Evolutionary conservation across 2,113 vertebrate genomes (phyloP).

Genomic region (Phrynocephalus versicolor): DNA sequence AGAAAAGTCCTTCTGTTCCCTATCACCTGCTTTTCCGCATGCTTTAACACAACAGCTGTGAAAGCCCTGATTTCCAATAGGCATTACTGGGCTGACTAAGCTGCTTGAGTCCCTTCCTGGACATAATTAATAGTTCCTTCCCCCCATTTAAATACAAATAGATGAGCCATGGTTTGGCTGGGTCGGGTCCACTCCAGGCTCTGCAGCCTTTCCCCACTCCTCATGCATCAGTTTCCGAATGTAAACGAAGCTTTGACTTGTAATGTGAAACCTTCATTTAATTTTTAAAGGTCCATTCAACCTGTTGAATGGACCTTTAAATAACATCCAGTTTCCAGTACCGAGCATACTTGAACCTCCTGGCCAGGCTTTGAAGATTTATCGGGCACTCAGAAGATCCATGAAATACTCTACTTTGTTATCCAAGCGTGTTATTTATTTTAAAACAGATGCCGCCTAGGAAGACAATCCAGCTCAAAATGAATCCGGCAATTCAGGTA

Average conservation of each 20-base stretch:
- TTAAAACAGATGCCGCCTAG: conserved; percentile 1
- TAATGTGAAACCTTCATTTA: not conserved
- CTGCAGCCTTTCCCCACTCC: not conserved
- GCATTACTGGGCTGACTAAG: not conserved
- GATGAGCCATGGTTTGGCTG: not conserved
- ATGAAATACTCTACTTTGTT: not conserved
- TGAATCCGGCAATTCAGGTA: not conserved
- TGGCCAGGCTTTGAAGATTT: not conserved
- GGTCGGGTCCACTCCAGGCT: not conserved
- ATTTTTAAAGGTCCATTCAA: not conserved
- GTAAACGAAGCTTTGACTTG: not conserved
- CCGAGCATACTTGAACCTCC: not conserved
- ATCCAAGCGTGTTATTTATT: conserved; percentile 1
- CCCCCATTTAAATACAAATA: not conserved
- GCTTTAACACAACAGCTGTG: not conserved
- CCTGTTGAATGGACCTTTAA: not conserved
- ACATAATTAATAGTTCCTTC: not conserved
- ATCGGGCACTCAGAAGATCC: not conserved
- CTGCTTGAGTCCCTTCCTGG: not conserved
- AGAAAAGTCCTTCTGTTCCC: not conserved
- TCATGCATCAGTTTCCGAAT: not conserved
- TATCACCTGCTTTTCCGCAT: not conserved
- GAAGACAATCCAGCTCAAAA: not conserved
- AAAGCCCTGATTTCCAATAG: conserved; percentile 2
- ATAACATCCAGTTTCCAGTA: not conserved